Conservation (phyloP, 2,888 invertebrate species). For the Himalopsyche japonica region DNA sequence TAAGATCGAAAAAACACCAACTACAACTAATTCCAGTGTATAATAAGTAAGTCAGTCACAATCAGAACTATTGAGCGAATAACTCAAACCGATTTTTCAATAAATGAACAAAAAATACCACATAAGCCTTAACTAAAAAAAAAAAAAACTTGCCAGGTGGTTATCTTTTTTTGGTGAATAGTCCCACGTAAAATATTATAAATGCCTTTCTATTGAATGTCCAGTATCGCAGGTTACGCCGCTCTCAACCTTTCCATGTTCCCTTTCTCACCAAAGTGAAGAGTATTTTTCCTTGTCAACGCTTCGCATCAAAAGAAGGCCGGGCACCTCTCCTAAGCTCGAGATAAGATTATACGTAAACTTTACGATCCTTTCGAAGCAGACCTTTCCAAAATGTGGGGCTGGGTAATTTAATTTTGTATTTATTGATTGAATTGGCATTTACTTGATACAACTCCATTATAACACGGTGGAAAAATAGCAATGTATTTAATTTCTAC, state of each 20-base stretch:
- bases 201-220: background rate
- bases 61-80: too few species aligned
- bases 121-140: background rate
- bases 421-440: too few species aligned
- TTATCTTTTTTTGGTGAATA: background rate
- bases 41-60: too few species aligned
- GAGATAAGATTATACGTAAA: conserved; percentile 21
- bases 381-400: background rate
- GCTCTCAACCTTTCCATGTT: background rate
- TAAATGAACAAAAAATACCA: too few species aligned
- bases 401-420: background rate
- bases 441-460: too few species aligned
- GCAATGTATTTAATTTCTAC: too few species aligned
- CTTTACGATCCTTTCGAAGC: background rate
- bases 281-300: conserved; percentile 36
- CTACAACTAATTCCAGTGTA: too few species aligned
- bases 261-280: background rate
- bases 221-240: background rate
- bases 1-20: too few species aligned
- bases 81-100: too few species aligned
- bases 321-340: conserved; percentile 3
- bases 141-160: background rate
- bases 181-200: background rate
- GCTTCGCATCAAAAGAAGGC: conserved; percentile 34
- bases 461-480: too few species aligned